Evolutionary conservation across 2,888 invertebrate genomes (phyloP).

Genomic region (Hemaris fuciformis): DNA sequence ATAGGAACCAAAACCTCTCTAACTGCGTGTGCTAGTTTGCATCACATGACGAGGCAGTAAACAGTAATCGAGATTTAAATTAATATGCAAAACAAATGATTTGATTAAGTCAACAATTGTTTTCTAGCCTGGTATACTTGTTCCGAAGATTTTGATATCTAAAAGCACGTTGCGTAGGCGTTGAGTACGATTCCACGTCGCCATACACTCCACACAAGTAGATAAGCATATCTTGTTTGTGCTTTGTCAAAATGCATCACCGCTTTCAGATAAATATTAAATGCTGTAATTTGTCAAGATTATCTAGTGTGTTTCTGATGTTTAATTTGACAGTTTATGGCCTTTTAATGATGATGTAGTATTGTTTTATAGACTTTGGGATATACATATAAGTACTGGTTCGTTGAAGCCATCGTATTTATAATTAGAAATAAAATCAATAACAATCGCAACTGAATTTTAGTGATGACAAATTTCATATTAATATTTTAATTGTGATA

Average conservation of each 20-base stretch:
- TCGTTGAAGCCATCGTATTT: too few relatives aligned
- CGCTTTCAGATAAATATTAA: background rate
- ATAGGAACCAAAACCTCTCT: too few relatives aligned
- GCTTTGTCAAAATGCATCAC: background rate
- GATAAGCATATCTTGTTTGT: background rate
- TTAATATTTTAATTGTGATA: too few relatives aligned
- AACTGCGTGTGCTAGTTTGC: too few relatives aligned
- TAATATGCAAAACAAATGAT: too few relatives aligned
- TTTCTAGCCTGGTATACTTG: background rate
- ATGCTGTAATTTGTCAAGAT: background rate
- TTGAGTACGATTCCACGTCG: background rate
- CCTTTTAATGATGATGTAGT: background rate
- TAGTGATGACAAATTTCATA: too few relatives aligned
- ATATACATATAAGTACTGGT: background rate
- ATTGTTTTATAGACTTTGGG: background rate
- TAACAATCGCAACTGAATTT: too few relatives aligned
- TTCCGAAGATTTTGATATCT: background rate
- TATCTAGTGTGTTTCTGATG: background rate
- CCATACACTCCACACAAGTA: background rate
- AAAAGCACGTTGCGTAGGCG: background rate
- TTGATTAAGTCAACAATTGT: too few relatives aligned
- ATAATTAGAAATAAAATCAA: too few relatives aligned
- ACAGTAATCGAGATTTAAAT: too few relatives aligned
- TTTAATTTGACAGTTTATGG: background rate
- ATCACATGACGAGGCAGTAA: too few relatives aligned